A percentile compares a stretch with the other conserved stretches of the same genome.
Evolutionary conservation across 2,888 invertebrate genomes (phyloP).

Genomic region (Drosophila kanekoi): DNA sequence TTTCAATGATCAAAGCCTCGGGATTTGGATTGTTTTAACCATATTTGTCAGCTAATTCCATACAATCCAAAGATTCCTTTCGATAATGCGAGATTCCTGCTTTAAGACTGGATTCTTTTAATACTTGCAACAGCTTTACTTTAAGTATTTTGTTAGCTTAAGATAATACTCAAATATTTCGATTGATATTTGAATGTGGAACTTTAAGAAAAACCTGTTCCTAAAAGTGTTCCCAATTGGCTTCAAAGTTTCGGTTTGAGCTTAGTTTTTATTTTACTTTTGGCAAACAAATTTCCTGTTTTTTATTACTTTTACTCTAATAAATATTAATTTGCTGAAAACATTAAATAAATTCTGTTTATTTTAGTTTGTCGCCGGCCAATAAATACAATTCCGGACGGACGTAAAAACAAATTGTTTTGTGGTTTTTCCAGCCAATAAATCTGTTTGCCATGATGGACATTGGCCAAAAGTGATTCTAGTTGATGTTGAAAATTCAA

Average conservation of each 20-base stretch:
- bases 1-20: too few species aligned
- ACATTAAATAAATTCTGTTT: conserved; percentile 4
- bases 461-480: conserved; percentile 53
- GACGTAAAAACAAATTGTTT: conserved; percentile 5
- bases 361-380: conserved; percentile 6
- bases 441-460: conserved; percentile 42
- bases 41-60: too few species aligned
- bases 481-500: conserved; percentile 39
- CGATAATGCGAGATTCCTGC: not conserved
- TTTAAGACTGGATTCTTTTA: too few species aligned
- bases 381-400: too few species aligned
- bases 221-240: too few species aligned
- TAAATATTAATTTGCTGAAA: conserved; percentile 1
- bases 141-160: too few species aligned
- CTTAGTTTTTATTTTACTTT: not conserved
- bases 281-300: not conserved
- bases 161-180: too few species aligned
- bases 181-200: too few species aligned
- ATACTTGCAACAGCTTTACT: too few species aligned
- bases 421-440: conserved; percentile 11
- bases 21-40: too few species aligned
- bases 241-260: not conserved
- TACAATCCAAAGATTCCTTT: not conserved
- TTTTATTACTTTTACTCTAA: not conserved
- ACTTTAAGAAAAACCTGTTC: too few species aligned